Evolutionary conservation across 2,888 invertebrate genomes (phyloP), one percentile per base, ranked within the genome.

Genomic region (Craniophora ligustri): DNA sequence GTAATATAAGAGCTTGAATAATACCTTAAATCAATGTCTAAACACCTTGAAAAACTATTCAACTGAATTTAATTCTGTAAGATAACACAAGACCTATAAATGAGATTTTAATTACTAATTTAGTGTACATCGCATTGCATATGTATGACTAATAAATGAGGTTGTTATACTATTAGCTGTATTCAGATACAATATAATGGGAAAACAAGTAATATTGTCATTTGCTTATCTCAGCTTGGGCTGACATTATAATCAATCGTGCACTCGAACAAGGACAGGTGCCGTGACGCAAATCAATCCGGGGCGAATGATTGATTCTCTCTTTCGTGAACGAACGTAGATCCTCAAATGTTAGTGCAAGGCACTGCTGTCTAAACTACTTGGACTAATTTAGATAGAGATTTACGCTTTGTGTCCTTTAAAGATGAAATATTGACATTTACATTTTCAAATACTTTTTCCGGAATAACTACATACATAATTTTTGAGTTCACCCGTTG

Each of bases 321-420:
- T 68, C 65, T 69, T 47, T 63, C 46, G 18, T 46, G 16, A 50
- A 44, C 53, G 28, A 69, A 63, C 64, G 75, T 72, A 72, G 67
- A 74, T 62, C 50, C 60, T 67, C 10, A 2, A 44, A 61, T 35
- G 35, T 8, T 35, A 59, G 19, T 38, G 31, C 47, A 48, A 53
- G 21, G 15, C 13, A 51, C 19, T 45, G n/a, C n/a, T n/a, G n/a
- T 50, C 50, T 42, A 2, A 6, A 31, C 31, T 50, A 32, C 45
- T 41, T 36, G 15, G 28, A 38, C 28, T 13, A 8, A 32, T 41
- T 39, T n/a, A 44, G 10, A 28, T 14, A 18, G 18, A 28, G 36
- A 31, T 47, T 3, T 58, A 13, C 46, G 21, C n/a, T 23, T 30
- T 48, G 39, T 10, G 32, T n/a, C 14, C 30, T 19, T 16, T 15